A percentile compares a stretch with the other conserved stretches of the same genome.
Evolutionary conservation across 2,888 invertebrate genomes (phyloP).

Genomic region (Zootermopsis nevadensis): DNA sequence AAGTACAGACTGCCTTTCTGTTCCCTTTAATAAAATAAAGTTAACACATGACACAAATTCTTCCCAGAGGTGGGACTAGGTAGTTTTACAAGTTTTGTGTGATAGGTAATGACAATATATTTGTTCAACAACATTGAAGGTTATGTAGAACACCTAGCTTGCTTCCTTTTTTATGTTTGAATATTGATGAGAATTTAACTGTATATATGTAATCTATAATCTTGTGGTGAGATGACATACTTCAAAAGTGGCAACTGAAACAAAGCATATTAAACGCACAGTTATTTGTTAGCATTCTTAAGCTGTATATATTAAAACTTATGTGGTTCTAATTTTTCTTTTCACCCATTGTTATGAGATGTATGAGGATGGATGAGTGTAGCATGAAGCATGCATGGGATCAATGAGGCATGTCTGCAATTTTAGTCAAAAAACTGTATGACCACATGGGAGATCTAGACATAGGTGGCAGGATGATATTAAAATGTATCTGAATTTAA

Average conservation of each 20-base stretch:
- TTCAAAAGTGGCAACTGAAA: background rate
- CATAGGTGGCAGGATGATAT: too few relatives aligned
- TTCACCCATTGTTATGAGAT: too few relatives aligned
- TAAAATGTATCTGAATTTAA: too few relatives aligned
- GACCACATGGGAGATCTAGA: too few relatives aligned
- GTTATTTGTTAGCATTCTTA: background rate
- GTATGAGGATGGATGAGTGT: too few relatives aligned
- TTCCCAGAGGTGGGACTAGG: background rate
- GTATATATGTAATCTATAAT: background rate
- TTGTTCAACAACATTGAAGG: conserved; percentile 24
- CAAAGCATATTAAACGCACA: background rate
- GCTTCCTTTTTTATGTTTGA: background rate
- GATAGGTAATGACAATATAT: background rate
- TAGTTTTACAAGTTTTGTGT: conserved; percentile 7
- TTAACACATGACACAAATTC: background rate
- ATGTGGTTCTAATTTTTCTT: too few relatives aligned
- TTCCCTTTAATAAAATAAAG: conserved; percentile 4
- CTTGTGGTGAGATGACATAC: background rate
- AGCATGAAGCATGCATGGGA: too few relatives aligned
- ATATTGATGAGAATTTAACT: conserved; percentile 5
- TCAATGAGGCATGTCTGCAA: too few relatives aligned
- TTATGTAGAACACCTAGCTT: conserved; percentile 17
- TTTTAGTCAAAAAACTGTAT: too few relatives aligned
- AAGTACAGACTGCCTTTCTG: conserved; percentile 21
- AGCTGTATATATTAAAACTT: too few relatives aligned